Conservation (phyloP, 2,113 vertebrate genomes). For the Agapornis roseicollis region DNA sequence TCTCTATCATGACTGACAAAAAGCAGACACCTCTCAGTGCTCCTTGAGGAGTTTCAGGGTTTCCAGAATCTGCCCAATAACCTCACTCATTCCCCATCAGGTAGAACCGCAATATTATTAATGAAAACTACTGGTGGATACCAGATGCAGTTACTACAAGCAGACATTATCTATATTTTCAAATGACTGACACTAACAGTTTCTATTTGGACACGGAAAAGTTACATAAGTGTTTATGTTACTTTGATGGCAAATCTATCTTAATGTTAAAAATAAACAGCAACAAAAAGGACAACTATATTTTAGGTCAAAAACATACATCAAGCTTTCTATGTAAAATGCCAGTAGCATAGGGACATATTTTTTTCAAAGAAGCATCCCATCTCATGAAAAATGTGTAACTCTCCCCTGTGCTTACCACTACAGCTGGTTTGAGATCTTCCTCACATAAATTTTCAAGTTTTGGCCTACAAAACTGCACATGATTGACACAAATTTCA, state of each 20-base stretch:
- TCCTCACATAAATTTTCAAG: conserved; percentile 46
- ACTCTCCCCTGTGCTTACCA: conserved; percentile 15
- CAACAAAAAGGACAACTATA: neutral
- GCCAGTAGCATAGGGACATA: neutral
- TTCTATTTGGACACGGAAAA: neutral
- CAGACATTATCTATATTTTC: neutral
- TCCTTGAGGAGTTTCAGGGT: neutral
- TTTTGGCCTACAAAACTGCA: neutral
- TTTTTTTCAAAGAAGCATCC: neutral
- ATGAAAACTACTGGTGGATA: neutral
- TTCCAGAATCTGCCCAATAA: neutral
- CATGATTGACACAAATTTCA: conserved; percentile 42
- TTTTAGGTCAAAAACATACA: neutral
- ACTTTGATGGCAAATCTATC: neutral
- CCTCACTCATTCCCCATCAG: neutral
- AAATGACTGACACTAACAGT: neutral
- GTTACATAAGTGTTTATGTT: neutral
- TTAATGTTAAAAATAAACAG: neutral
- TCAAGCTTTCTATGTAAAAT: neutral
- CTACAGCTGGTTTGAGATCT: conserved; percentile 41
- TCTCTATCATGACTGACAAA: neutral
- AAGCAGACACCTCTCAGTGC: neutral
- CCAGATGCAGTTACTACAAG: neutral
- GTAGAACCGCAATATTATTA: neutral
- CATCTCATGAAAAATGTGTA: neutral